phyloP scores from a whole-genome alignment of 2,888 invertebrate genomes.

The Scelioninae gen. 1 region DNA sequence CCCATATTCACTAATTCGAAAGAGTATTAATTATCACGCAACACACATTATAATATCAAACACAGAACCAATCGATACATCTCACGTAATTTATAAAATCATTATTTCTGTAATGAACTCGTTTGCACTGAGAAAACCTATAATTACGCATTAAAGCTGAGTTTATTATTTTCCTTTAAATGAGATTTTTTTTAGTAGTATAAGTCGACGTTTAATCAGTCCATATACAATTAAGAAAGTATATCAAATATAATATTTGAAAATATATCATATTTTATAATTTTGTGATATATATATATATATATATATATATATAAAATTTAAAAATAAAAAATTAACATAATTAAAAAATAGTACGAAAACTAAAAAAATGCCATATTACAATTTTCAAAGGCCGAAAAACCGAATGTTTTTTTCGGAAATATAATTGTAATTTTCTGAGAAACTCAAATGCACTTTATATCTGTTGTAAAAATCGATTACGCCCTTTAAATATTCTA shows the following conservation, averaged over 20 bases:
- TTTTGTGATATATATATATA: no score
- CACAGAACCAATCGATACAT: background rate
- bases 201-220: background rate
- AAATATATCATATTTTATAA: background rate
- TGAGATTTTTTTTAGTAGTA: background rate
- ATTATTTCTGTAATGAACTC: conserved; percentile 26
- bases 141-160: background rate
- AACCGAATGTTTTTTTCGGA: background rate
- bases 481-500: background rate
- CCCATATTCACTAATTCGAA: no score
- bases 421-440: background rate
- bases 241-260: background rate
- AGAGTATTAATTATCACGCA: no score
- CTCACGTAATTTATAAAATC: conserved; percentile 27
- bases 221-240: background rate
- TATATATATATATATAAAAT: no score
- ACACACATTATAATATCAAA: background rate
- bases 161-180: background rate
- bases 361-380: no score
- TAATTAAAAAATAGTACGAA: no score
- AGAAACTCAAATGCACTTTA: background rate
- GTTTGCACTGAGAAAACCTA: background rate
- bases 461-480: conserved; percentile 1
- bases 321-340: no score
- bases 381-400: no score